Evolutionary conservation across 2,797 vertebrate species (phyloP).

Genomic region (Hydrolagus colliei): DNA sequence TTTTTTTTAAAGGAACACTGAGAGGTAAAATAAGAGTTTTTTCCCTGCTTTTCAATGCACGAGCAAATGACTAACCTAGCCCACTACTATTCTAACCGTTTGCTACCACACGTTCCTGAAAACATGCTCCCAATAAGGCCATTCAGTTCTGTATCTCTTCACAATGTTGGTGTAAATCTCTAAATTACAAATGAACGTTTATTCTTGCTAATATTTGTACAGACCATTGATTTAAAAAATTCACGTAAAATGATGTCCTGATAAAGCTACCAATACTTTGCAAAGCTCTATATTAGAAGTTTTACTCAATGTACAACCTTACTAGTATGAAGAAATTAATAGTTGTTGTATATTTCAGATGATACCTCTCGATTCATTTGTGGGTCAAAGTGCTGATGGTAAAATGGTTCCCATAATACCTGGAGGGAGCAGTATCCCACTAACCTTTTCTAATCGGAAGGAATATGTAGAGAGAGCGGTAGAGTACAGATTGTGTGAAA

Average conservation of each 20-base stretch:
- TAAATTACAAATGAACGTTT: too few species aligned
- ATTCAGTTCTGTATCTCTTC: too few species aligned
- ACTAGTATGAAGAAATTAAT: not conserved
- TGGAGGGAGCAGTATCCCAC: conserved; percentile 71
- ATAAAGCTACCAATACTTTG: not conserved
- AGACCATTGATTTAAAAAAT: too few species aligned
- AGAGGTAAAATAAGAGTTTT: too few species aligned
- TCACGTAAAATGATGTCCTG: not conserved
- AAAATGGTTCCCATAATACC: conserved; percentile 77
- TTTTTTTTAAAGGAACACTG: too few species aligned
- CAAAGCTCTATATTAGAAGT: not conserved
- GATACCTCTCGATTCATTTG: conserved; percentile 75
- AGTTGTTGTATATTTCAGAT: conserved; percentile 48
- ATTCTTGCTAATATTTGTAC: too few species aligned
- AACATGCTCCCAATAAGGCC: too few species aligned
- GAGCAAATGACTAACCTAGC: too few species aligned
- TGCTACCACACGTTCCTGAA: too few species aligned
- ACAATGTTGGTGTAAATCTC: too few species aligned
- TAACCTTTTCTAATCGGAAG: conserved; percentile 72
- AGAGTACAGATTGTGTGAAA: conserved; percentile 69
- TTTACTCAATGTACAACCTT: not conserved
- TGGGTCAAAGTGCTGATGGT: conserved; percentile 72
- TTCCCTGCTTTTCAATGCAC: too few species aligned
- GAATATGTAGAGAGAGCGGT: conserved; percentile 71
- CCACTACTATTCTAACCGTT: too few species aligned